Conservation (phyloP, 1,140 invertebrate genomes). For the Trichogramma pretiosum region DNA sequence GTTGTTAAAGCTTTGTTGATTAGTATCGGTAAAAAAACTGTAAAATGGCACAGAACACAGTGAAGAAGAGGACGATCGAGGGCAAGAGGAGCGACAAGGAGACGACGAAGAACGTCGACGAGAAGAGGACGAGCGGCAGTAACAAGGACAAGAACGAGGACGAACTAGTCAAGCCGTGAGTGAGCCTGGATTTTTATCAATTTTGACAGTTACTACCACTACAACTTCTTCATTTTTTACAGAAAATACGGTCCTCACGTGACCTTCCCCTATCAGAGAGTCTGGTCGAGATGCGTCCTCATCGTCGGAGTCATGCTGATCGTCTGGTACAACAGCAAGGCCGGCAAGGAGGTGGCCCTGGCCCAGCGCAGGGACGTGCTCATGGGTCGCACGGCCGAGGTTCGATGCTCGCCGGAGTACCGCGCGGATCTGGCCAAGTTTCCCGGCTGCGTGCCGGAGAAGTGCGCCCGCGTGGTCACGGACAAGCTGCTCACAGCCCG, state of each 20-base stretch:
- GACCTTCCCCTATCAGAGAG: slow-evolving; percentile 40
- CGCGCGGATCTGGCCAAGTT: slow-evolving; percentile 47
- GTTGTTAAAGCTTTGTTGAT: too few relatives aligned
- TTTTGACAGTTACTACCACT: too few relatives aligned
- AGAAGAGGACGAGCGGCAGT: slow-evolving; percentile 12
- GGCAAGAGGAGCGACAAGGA: slow-evolving; percentile 21
- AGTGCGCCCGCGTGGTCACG: slow-evolving; percentile 68
- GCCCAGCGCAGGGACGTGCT: slow-evolving; percentile 55
- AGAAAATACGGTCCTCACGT: slow-evolving; percentile 42
- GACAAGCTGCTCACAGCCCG: slow-evolving; percentile 60
- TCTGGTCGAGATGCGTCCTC: slow-evolving; percentile 44
- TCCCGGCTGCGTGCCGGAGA: slow-evolving; percentile 60
- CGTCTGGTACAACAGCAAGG: slow-evolving; percentile 58
- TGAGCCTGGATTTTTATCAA: too few relatives aligned
- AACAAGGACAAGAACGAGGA: background rate
- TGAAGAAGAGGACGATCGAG: slow-evolving; percentile 25
- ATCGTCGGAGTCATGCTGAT: slow-evolving; percentile 46
- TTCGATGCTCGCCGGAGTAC: slow-evolving; percentile 55
- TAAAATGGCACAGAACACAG: slow-evolving; percentile 25
- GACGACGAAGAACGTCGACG: too few relatives aligned
- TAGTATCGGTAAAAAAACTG: too few relatives aligned
- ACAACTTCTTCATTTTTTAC: too few relatives aligned
- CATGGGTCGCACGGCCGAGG: slow-evolving; percentile 47
- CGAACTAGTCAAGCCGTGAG: too few relatives aligned
- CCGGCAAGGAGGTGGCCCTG: slow-evolving; percentile 50